Percentiles rank a stretch among this genome's conserved stretches.
phyloP scores from a whole-genome alignment of 2,113 vertebrate species.

The Dicaeum eximium region DNA sequence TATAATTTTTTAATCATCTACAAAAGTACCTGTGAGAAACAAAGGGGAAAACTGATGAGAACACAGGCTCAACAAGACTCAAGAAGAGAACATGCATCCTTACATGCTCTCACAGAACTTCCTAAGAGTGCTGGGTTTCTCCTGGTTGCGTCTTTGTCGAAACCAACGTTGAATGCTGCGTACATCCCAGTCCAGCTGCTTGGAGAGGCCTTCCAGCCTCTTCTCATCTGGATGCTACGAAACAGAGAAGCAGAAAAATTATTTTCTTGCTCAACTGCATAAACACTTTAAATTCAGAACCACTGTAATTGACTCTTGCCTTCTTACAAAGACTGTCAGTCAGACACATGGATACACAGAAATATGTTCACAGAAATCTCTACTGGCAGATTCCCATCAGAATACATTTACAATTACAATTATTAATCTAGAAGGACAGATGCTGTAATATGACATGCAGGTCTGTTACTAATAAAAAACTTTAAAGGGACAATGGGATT shows the following conservation, averaged over 20 bases:
- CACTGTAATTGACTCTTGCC: background rate
- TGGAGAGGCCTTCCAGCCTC: slow-evolving; percentile 94
- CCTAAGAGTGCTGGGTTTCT: slow-evolving; percentile 93
- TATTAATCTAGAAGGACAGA: background rate
- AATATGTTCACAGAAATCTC: background rate
- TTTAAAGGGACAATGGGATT: background rate
- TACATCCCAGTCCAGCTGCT: slow-evolving; percentile 98
- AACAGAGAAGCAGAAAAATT: slow-evolving; percentile 29
- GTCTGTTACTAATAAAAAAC: background rate
- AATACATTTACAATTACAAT: background rate
- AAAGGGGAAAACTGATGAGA: background rate
- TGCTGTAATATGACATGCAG: background rate
- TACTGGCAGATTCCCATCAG: background rate
- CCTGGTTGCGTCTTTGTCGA: slow-evolving; percentile 95
- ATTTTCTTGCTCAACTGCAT: background rate
- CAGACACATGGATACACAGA: background rate
- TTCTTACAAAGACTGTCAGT: background rate
- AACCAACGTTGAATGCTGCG: slow-evolving; percentile 97
- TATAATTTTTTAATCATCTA: background rate
- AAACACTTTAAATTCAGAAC: background rate
- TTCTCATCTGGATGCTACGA: slow-evolving; percentile 94
- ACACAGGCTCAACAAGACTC: background rate
- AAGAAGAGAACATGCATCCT: slow-evolving; percentile 55
- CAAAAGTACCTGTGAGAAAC: background rate
- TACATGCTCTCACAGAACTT: slow-evolving; percentile 98